A percentile compares a stretch with the other conserved stretches of the same genome.
phyloP scores from a whole-genome alignment of 2,113 vertebrate species.

The Apodemus speciosus region DNA sequence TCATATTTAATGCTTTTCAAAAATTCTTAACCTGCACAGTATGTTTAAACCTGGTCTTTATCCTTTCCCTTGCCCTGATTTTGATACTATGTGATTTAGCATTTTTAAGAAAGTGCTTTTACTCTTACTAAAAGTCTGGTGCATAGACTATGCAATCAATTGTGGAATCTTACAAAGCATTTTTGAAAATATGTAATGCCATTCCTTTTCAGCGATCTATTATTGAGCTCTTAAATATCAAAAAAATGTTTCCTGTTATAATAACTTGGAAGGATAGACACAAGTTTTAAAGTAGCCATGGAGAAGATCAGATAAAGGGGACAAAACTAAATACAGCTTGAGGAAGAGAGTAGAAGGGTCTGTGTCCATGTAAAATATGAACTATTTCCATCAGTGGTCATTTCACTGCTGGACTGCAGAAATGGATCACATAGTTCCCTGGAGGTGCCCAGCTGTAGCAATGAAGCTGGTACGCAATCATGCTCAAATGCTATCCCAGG shows the following conservation, averaged over 20 bases:
- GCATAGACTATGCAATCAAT: neutral
- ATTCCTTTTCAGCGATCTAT: neutral
- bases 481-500: constrained; percentile 75
- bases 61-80: neutral
- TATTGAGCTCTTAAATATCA: neutral
- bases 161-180: neutral
- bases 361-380: neutral
- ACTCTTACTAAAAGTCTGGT: neutral
- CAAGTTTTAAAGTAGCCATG: neutral
- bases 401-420: constrained; percentile 20
- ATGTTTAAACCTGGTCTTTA: neutral
- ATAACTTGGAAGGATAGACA: neutral
- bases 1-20: neutral
- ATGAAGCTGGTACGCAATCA: constrained; percentile 68
- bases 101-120: neutral
- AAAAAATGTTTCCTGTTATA: neutral
- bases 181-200: neutral
- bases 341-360: neutral
- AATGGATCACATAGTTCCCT: constrained; percentile 35
- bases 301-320: neutral
- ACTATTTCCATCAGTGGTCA: constrained; percentile 44
- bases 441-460: neutral
- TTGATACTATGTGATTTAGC: neutral
- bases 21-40: neutral
- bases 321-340: neutral